Evolutionary conservation across 2,797 vertebrate genomes (phyloP).

Genomic region (Propithecus perrieri): DNA sequence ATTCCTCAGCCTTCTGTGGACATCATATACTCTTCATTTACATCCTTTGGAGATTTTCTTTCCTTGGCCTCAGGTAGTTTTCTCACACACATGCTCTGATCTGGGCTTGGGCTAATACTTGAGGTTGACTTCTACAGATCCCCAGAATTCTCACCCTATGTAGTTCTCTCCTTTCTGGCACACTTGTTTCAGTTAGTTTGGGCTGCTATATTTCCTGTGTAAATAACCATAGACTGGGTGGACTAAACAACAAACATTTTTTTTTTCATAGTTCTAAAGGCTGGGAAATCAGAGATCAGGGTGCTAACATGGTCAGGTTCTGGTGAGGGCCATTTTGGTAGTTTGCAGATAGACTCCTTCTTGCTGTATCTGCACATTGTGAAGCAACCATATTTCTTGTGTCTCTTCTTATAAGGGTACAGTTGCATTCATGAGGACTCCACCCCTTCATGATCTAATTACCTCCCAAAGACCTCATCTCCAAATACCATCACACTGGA

Average conservation of each 20-base stretch:
- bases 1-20: neutral
- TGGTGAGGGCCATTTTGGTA: neutral
- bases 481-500: neutral
- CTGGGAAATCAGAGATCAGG: neutral
- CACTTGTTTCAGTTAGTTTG: neutral
- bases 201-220: neutral
- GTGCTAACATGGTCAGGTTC: neutral
- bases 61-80: neutral
- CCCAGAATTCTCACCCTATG: neutral
- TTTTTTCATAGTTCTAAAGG: neutral
- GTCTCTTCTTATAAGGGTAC: neutral
- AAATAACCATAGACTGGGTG: neutral
- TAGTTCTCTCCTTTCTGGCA: neutral
- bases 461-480: neutral
- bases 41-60: neutral
- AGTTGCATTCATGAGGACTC: neutral
- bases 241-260: neutral
- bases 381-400: neutral
- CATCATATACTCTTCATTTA: neutral
- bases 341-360: neutral
- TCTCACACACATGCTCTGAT: neutral
- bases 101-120: neutral
- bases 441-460: neutral
- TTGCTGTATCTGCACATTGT: neutral
- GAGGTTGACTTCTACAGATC: neutral